A percentile compares a stretch with the other conserved stretches of the same genome.
phyloP scores from a whole-genome alignment of 2,797 vertebrate genomes.

The Lindbergichthys nudifrons region DNA sequence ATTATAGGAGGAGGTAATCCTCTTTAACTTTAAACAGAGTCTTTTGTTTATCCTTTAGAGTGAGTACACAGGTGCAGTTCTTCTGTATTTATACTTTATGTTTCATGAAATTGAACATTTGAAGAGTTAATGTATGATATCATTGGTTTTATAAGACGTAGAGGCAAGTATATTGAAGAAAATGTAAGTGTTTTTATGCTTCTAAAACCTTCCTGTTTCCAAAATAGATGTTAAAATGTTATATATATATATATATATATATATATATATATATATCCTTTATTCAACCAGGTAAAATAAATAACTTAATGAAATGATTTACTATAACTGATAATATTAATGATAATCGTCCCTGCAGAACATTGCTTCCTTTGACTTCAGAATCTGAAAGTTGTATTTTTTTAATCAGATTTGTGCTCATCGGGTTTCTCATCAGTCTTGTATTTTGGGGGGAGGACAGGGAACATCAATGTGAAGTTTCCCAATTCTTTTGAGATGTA shows the following conservation, averaged over 20 bases:
- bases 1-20: neutral
- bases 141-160: neutral
- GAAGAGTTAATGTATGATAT: neutral
- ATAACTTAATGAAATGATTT: neutral
- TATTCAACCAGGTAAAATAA: too few species aligned
- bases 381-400: conserved; percentile 3
- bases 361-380: neutral
- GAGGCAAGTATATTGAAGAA: neutral
- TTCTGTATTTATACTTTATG: neutral
- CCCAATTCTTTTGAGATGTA: neutral
- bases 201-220: neutral
- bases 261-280: neutral
- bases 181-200: neutral
- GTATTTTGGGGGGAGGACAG: too few species aligned
- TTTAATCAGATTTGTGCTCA: conserved; percentile 13
- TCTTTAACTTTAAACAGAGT: neutral
- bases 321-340: neutral
- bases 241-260: neutral
- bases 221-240: neutral
- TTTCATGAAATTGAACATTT: conserved; percentile 7
- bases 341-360: too few species aligned
- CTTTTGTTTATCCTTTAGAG: neutral
- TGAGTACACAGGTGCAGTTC: neutral
- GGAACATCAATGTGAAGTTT: neutral
- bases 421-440: neutral